Conservation (phyloP, 2,888 invertebrate genomes). For the Prosapia bicincta region DNA sequence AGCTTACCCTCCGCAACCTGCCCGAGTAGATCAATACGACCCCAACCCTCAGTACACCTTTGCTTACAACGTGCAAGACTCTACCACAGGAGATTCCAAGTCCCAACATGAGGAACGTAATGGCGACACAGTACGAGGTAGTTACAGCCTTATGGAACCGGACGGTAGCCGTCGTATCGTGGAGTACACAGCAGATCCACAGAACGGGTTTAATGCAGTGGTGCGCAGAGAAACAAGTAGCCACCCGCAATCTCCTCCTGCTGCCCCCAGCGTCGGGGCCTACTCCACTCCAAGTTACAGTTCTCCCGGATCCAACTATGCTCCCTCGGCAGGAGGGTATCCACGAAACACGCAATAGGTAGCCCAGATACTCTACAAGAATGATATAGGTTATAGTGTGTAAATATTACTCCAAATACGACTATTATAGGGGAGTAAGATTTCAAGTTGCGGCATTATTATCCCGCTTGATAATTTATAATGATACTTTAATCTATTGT, state of each 20-base stretch:
- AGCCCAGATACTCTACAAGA: too few species aligned
- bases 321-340: neutral
- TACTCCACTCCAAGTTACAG: slow-evolving; percentile 27
- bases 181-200: slow-evolving; percentile 39
- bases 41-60: slow-evolving; percentile 39
- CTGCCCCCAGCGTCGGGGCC: slow-evolving; percentile 16
- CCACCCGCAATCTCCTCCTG: slow-evolving; percentile 20
- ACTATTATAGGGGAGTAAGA: too few species aligned
- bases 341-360: neutral
- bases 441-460: too few species aligned
- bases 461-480: too few species aligned
- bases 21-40: slow-evolving; percentile 30
- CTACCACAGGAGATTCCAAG: slow-evolving; percentile 39
- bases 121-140: slow-evolving; percentile 39
- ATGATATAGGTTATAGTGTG: too few species aligned
- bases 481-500: too few species aligned
- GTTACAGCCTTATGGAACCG: slow-evolving; percentile 35
- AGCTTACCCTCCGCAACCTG: neutral
- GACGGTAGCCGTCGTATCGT: slow-evolving; percentile 28
- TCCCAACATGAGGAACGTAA: slow-evolving; percentile 38
- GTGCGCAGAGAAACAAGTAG: slow-evolving; percentile 37
- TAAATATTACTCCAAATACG: too few species aligned
- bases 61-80: slow-evolving; percentile 39
- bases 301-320: neutral
- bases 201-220: slow-evolving; percentile 42